These are phyloP conservation scores for Strix uralensis DNA, from an alignment of 2,113 vertebrate species.

Conservation along the genomic window DNA sequence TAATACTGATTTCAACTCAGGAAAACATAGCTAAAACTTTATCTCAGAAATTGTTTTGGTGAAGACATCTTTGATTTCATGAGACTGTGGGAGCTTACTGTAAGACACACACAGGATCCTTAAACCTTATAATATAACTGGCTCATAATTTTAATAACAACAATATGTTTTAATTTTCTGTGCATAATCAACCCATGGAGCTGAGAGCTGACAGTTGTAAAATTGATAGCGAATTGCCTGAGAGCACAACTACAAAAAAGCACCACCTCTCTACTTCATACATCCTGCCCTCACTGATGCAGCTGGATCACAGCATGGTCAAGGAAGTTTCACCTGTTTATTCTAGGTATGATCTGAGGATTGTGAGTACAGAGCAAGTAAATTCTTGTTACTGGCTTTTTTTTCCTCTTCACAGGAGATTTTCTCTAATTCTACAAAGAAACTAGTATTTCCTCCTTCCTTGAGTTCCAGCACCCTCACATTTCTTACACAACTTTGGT, in stretches of 20 bases:
- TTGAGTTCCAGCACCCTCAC: neutral
- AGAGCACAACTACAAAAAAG: neutral
- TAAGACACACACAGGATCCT: accelerated
- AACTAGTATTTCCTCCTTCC: neutral
- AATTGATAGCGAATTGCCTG: neutral
- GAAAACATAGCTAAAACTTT: neutral
- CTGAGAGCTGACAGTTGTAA: neutral
- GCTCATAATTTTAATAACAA: neutral
- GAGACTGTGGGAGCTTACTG: neutral
- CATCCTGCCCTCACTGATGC: neutral
- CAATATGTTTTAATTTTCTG: neutral
- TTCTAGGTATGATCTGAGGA: neutral
- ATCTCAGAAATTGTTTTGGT: neutral
- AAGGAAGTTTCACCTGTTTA: neutral
- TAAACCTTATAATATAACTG: neutral
- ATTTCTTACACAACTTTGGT: neutral
- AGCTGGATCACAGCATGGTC: neutral
- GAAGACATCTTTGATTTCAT: neutral
- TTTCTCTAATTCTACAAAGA: neutral
- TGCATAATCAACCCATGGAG: neutral
- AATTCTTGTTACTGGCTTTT: neutral
- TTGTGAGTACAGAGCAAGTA: neutral
- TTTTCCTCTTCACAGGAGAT: neutral
- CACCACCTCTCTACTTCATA: neutral
- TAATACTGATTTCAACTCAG: neutral